These are phyloP conservation scores for Strix aluco DNA, from an alignment of 2,113 vertebrate genomes.

Conservation along the genomic window DNA sequence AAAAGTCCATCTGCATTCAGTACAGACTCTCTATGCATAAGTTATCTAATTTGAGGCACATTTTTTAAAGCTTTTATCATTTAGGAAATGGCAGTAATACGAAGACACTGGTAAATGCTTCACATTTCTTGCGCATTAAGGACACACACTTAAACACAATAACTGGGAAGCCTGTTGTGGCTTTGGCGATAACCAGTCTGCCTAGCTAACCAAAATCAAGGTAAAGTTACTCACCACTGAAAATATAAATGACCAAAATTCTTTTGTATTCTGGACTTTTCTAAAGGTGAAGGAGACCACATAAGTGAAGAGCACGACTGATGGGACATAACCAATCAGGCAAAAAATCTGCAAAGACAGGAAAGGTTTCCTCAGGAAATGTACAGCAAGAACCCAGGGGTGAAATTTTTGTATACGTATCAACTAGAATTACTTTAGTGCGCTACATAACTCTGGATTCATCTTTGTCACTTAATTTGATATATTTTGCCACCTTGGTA, in stretches of 20 bases:
- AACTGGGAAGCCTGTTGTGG: not conserved
- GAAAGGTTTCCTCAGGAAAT: not conserved
- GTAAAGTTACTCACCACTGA: conserved; percentile 87
- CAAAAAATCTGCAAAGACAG: conserved; percentile 83
- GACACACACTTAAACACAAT: not conserved
- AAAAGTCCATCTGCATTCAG: not conserved
- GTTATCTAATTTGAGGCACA: not conserved
- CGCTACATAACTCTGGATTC: not conserved
- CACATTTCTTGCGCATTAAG: not conserved
- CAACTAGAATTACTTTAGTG: not conserved
- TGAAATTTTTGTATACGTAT: not conserved
- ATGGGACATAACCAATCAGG: conserved; percentile 86
- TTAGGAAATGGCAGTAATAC: not conserved
- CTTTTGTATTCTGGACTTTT: conserved; percentile 90
- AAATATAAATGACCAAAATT: conserved; percentile 93
- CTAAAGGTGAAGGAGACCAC: conserved; percentile 89
- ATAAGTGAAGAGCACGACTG: conserved; percentile 92
- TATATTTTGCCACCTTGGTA: not conserved
- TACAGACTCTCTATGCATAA: not conserved
- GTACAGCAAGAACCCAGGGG: not conserved
- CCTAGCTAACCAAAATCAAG: not conserved
- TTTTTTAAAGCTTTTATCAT: not conserved
- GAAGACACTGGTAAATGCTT: not conserved
- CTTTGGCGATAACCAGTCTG: not conserved
- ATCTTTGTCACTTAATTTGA: not conserved